Evolutionary conservation across 2,888 invertebrate genomes (phyloP), one percentile per base, ranked within the genome.

Genomic region (Achlya flavicornis): DNA sequence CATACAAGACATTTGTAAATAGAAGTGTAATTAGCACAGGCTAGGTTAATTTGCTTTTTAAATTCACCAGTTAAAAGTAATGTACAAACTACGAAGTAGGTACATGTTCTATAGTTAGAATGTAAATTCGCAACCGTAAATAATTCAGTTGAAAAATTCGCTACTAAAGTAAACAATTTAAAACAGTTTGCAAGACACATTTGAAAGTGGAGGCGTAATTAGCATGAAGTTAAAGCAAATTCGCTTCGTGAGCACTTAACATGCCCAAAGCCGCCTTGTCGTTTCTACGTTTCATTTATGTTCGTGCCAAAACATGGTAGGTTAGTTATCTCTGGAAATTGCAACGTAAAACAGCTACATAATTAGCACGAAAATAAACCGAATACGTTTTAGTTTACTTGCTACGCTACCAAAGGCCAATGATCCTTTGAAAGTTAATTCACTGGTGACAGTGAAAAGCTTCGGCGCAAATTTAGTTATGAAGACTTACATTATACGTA

Each of bases 181-280:
- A 53, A 53, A 53, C 53, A 53, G 53, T 53, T 60, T 60, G 19
- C 26, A 43, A 59, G 58, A 41, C 41, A 26, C 43, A 41, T 41
- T 53, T 53, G 53, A 26, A 60, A 60, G 41, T 41, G 60, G 19
- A 60, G 60, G 41, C 60, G 60, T 41, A 41, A 60, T 60, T 60
- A 60, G 41, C 41, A 60, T 60, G 41, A 60, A 60, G 41, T 60
- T 60, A 41, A 60, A 60, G 41, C 60, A 38, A 41, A 60, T 60
- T 41, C 33, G 60, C 60, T 60, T 60, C 41, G 60, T 60, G 53
- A 53, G 41, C 60, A 16, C 16, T 60, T 60, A 16, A 41, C 12
- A 41, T 41, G 41, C 53, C 53, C 14, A 53, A 53, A 53, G 53
- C 53, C 53, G 16, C 53, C 53, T n/a, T 53, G 53, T 53, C 53